phyloP scores from a whole-genome alignment of 2,888 invertebrate genomes.

The Nysson spinosus region DNA sequence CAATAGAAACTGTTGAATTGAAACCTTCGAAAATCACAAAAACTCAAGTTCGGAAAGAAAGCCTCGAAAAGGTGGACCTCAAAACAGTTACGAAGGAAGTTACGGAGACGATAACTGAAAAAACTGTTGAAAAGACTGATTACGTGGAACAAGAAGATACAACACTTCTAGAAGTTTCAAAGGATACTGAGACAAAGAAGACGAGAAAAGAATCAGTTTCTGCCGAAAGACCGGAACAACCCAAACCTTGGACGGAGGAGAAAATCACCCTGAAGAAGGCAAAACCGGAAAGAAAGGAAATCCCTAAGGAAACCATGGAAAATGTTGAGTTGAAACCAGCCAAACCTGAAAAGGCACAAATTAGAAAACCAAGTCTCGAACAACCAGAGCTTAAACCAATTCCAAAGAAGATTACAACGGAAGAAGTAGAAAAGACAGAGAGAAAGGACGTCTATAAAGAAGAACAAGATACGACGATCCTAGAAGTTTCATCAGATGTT shows the following conservation, averaged over 20 bases:
- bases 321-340: slow-evolving; percentile 81
- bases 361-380: slow-evolving; percentile 64
- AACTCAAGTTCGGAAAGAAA: slow-evolving; percentile 47
- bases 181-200: slow-evolving; percentile 31
- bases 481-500: slow-evolving; percentile 46
- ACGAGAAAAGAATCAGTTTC: slow-evolving; percentile 34
- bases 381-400: slow-evolving; percentile 56
- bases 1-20: slow-evolving; percentile 78
- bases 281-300: slow-evolving; percentile 73
- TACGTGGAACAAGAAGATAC: slow-evolving; percentile 66
- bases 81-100: slow-evolving; percentile 74
- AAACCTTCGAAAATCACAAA: slow-evolving; percentile 79
- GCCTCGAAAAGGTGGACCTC: slow-evolving; percentile 79
- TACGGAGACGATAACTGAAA: slow-evolving; percentile 14
- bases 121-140: slow-evolving; percentile 34
- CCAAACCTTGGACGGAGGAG: slow-evolving; percentile 78
- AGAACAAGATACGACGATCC: slow-evolving; percentile 55
- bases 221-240: slow-evolving; percentile 28
- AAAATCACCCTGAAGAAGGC: slow-evolving; percentile 80
- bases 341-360: slow-evolving; percentile 75
- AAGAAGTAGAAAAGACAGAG: slow-evolving; percentile 35
- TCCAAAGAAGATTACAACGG: slow-evolving; percentile 43
- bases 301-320: slow-evolving; percentile 75
- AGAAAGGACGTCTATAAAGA: slow-evolving; percentile 44
- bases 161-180: slow-evolving; percentile 34